Evolutionary conservation across 2,888 invertebrate species (phyloP).

Genomic region (Megalurothrips usitatus): DNA sequence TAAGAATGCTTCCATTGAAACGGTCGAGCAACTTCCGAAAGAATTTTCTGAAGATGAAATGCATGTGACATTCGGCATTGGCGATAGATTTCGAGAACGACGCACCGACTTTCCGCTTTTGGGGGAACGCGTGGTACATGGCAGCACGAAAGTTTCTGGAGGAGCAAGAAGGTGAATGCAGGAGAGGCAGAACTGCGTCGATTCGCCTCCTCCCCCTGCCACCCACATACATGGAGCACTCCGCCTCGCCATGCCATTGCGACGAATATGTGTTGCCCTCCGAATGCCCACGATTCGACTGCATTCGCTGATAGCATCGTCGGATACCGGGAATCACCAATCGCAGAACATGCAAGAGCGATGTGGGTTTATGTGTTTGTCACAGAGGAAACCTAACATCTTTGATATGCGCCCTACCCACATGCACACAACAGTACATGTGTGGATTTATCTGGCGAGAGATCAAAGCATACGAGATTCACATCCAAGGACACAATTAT

Average conservation of each 20-base stretch:
- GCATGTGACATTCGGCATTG: no score
- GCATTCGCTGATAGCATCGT: neutral
- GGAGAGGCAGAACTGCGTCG: neutral
- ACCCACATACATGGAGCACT: neutral
- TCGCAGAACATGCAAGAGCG: neutral
- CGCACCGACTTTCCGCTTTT: no score
- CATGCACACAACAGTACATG: neutral
- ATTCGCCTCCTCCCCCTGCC: neutral
- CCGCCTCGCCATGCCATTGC: neutral
- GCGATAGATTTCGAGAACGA: no score
- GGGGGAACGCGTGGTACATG: no score
- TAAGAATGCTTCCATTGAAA: no score
- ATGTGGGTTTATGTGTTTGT: neutral
- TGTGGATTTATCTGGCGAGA: neutral
- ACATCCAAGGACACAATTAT: constrained; percentile 26
- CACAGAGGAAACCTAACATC: constrained; percentile 9
- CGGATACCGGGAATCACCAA: neutral
- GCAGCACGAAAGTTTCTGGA: no score
- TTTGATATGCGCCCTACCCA: neutral
- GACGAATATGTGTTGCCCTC: neutral
- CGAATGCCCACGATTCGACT: neutral
- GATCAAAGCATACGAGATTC: neutral
- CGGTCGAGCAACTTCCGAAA: no score
- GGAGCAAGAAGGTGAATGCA: no score
- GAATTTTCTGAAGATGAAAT: no score